Conservation (phyloP, 2,113 vertebrate species). For the Silurus glanis region DNA sequence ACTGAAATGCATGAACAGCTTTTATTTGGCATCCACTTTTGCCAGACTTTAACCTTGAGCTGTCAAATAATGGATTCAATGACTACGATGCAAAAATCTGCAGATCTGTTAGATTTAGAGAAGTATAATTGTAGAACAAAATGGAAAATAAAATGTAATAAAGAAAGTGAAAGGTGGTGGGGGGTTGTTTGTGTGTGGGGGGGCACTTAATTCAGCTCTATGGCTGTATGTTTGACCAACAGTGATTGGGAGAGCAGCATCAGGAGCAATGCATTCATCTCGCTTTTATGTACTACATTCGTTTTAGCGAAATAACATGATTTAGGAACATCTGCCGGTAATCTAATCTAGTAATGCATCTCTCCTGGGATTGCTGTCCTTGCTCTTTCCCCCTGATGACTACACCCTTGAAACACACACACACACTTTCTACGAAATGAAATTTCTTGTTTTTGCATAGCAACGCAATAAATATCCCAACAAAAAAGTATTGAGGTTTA, state of each 20-base stretch:
- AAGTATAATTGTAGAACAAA: slow-evolving; percentile 25
- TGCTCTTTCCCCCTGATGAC: not conserved
- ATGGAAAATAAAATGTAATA: slow-evolving; percentile 34
- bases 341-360: slow-evolving; percentile 55
- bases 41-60: slow-evolving; percentile 45
- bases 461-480: not conserved
- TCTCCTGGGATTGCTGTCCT: slow-evolving; percentile 42
- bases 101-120: slow-evolving; percentile 33
- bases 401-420: slow-evolving; percentile 9
- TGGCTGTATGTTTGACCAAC: slow-evolving; percentile 28
- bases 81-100: slow-evolving; percentile 3
- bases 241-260: slow-evolving; percentile 16
- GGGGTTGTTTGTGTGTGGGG: not conserved
- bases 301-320: slow-evolving; percentile 59
- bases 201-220: slow-evolving; percentile 37
- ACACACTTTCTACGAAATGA: not conserved
- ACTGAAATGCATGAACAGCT: not conserved
- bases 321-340: slow-evolving; percentile 51
- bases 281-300: slow-evolving; percentile 48
- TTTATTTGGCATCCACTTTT: not conserved
- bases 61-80: slow-evolving; percentile 29
- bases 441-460: not conserved
- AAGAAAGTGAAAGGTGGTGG: slow-evolving; percentile 19
- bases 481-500: not conserved
- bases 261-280: slow-evolving; percentile 44